Percentiles rank a stretch among this genome's conserved stretches.
Evolutionary conservation across 2,113 vertebrate species (phyloP).

Genomic region (Lynx canadensis): DNA sequence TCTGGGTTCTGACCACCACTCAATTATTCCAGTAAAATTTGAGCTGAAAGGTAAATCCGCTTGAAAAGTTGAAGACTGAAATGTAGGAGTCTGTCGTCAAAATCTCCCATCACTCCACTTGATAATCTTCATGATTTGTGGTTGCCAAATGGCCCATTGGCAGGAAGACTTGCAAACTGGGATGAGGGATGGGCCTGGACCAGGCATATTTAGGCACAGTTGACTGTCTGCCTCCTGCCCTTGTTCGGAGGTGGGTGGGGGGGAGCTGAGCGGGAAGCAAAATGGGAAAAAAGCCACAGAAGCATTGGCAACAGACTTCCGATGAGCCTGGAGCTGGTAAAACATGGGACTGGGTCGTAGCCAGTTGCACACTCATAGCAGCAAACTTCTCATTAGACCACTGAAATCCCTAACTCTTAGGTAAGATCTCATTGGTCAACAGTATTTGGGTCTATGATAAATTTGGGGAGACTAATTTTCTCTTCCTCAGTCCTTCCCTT

Average conservation of each 20-base stretch:
- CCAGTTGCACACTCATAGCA: neutral
- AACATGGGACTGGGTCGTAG: neutral
- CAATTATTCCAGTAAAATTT: neutral
- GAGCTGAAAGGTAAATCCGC: neutral
- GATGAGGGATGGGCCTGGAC: neutral
- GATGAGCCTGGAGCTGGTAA: neutral
- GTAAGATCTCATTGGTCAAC: neutral
- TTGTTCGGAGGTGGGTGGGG: neutral
- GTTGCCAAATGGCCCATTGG: neutral
- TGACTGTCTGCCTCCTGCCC: neutral
- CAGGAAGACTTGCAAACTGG: neutral
- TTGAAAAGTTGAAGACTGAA: neutral
- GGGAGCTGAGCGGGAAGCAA: no score
- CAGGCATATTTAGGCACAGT: neutral
- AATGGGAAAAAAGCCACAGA: neutral
- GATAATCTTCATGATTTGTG: neutral
- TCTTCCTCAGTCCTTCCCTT: neutral
- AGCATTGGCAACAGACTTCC: neutral
- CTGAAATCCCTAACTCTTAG: neutral
- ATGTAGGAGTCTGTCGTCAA: neutral
- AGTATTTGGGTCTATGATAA: neutral
- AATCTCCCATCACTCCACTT: neutral
- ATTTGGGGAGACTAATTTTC: neutral
- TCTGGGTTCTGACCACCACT: neutral
- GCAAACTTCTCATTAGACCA: neutral